phyloP scores from a whole-genome alignment of 2,888 invertebrate genomes.

The Machimus rusticus region DNA sequence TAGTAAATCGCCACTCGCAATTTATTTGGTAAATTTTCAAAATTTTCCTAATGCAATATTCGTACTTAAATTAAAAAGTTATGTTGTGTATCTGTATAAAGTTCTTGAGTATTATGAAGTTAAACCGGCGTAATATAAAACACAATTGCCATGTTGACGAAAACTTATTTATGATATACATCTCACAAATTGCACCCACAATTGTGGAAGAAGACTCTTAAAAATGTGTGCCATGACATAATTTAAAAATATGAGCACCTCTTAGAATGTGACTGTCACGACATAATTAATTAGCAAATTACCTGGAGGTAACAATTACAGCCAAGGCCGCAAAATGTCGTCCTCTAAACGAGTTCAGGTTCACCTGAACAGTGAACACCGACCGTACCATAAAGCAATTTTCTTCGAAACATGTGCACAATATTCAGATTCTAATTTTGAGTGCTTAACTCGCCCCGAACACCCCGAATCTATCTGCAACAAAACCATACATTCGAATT shows the following conservation, averaged over 20 bases:
- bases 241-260: not conserved
- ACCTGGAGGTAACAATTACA: not conserved
- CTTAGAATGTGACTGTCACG: not conserved
- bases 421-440: not conserved
- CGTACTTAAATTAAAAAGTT: too few relatives aligned
- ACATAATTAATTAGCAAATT: not conserved
- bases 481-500: not conserved
- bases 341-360: not conserved
- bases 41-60: too few relatives aligned
- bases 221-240: not conserved
- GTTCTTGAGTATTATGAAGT: not conserved
- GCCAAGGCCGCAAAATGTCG: not conserved
- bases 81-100: not conserved
- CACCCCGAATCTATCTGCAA: not conserved
- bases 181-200: not conserved
- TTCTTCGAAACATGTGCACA: not conserved
- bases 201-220: not conserved
- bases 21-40: too few relatives aligned
- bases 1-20: too few relatives aligned
- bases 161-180: not conserved
- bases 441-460: not conserved
- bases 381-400: not conserved
- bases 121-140: not conserved
- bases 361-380: not conserved
- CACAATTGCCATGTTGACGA: not conserved